phyloP scores from a whole-genome alignment of 2,113 vertebrate genomes.

The Recurvirostra avosetta region DNA sequence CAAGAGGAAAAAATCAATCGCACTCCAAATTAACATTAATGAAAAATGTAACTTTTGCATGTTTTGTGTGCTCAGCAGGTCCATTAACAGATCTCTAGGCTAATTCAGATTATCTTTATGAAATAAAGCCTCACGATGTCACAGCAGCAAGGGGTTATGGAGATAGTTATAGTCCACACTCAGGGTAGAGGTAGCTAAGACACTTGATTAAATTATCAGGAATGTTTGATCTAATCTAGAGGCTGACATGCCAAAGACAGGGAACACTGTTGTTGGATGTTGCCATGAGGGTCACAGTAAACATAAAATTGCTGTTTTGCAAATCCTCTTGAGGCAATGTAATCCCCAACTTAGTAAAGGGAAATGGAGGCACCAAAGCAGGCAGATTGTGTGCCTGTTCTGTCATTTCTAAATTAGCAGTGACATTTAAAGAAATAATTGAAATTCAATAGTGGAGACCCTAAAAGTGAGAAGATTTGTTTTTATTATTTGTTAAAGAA shows the following conservation, averaged over 20 bases:
- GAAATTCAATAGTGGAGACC: neutral
- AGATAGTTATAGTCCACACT: neutral
- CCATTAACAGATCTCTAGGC: neutral
- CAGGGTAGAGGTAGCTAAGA: neutral
- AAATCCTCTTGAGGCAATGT: neutral
- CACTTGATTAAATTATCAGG: neutral
- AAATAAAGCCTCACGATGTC: neutral
- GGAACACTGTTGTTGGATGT: neutral
- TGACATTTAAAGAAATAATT: neutral
- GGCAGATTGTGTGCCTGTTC: neutral
- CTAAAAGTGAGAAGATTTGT: neutral
- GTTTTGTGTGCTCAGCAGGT: neutral
- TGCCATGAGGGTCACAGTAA: neutral
- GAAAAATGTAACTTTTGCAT: neutral
- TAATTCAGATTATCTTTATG: neutral
- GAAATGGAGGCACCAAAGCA: neutral
- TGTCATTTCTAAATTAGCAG: neutral
- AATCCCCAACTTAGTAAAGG: neutral
- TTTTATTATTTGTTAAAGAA: neutral
- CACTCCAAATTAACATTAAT: neutral
- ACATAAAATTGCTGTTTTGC: neutral
- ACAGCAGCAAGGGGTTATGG: neutral
- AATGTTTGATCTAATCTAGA: neutral
- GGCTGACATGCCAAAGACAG: neutral
- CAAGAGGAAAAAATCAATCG: neutral